These are phyloP conservation scores for Clarias magur DNA, from an alignment of 2,113 vertebrate species.

Conservation along the genomic window DNA sequence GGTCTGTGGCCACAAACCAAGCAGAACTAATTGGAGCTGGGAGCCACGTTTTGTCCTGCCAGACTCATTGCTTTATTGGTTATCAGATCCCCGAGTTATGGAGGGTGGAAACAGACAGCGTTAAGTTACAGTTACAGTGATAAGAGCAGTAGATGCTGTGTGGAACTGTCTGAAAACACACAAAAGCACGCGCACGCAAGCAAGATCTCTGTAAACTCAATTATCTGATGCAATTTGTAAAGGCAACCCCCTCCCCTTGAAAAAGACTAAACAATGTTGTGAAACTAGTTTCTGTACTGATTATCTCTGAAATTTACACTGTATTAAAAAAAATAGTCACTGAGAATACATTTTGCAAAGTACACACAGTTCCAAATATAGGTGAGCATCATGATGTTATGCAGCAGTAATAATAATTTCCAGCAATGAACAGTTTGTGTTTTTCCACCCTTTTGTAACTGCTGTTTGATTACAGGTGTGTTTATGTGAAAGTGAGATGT, in stretches of 20 bases:
- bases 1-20: constrained; percentile 30
- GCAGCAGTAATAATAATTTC: constrained; percentile 13
- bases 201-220: constrained; percentile 46
- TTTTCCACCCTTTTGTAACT: constrained; percentile 57
- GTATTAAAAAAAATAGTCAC: background rate
- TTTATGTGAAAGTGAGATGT: constrained; percentile 33
- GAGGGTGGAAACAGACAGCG: constrained; percentile 48
- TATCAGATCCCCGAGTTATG: constrained; percentile 53
- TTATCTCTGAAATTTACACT: background rate
- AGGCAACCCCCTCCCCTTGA: constrained; percentile 24
- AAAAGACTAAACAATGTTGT: background rate
- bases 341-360: constrained; percentile 4
- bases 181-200: background rate
- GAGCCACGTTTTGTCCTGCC: background rate
- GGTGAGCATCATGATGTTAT: background rate
- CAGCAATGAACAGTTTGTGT: constrained; percentile 27
- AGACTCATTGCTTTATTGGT: constrained; percentile 34
- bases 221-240: constrained; percentile 53
- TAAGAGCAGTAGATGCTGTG: background rate
- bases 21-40: constrained; percentile 54
- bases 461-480: constrained; percentile 63
- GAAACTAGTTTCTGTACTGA: background rate
- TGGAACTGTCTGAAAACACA: background rate
- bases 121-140: constrained; percentile 52
- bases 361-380: background rate